Conservation (phyloP, 2,797 vertebrate species). For the Falco rusticolus region DNA sequence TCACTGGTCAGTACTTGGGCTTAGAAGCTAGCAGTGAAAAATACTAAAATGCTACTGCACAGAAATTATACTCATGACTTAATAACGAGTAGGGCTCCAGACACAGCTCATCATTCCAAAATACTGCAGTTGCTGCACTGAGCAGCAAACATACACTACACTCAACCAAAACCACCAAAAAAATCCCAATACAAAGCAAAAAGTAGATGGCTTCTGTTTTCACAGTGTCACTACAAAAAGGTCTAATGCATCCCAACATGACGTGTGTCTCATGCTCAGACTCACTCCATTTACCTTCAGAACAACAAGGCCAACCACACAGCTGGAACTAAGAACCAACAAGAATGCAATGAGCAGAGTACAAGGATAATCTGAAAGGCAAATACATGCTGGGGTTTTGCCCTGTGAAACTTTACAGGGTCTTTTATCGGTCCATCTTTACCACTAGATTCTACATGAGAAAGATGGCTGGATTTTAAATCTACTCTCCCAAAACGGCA, state of each 20-base stretch:
- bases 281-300: not conserved
- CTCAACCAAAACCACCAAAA: not conserved
- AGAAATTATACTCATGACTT: not conserved
- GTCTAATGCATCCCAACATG: not conserved
- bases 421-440: not conserved
- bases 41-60: not conserved
- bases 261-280: not conserved
- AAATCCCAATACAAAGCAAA: not conserved
- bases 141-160: not conserved
- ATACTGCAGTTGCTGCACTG: not conserved
- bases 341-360: not conserved
- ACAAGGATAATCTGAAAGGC: constrained; percentile 18
- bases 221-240: not conserved
- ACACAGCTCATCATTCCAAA: not conserved
- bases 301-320: not conserved
- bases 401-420: not conserved
- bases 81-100: not conserved
- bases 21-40: not conserved
- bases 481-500: not conserved
- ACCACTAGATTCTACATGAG: not conserved
- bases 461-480: not conserved
- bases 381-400: not conserved
- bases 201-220: not conserved
- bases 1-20: not conserved
- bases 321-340: not conserved